A percentile compares a stretch with the other conserved stretches of the same genome.
Evolutionary conservation across 23 tunicate species (phyloP).

Genomic region (Styela clava): DNA sequence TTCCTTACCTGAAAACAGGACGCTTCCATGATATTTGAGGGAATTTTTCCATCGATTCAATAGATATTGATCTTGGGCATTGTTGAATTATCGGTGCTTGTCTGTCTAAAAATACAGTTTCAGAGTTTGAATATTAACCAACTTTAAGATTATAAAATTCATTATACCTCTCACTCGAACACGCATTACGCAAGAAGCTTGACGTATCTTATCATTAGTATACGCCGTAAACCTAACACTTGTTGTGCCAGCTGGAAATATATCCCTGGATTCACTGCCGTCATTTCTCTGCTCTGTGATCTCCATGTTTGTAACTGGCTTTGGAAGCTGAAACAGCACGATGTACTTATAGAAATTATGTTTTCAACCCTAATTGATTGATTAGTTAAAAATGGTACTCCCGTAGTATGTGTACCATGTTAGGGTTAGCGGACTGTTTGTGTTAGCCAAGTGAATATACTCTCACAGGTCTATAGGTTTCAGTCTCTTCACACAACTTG

Average conservation of each 20-base stretch:
- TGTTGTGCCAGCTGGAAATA: constrained; percentile 46
- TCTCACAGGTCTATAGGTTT: no score
- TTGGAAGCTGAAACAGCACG: not conserved
- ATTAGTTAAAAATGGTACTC: no score
- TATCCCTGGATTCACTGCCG: constrained; percentile 28
- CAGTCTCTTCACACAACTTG: no score
- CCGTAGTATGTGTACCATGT: no score
- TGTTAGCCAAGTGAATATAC: no score
- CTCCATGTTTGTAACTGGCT: constrained; percentile 41
- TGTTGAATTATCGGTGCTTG: constrained; percentile 32
- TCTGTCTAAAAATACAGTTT: constrained; percentile 12
- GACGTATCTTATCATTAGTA: constrained; percentile 13
- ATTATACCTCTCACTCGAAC: constrained; percentile 37
- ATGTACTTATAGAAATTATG: no score
- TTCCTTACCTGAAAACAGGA: constrained; percentile 36
- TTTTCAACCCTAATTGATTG: no score
- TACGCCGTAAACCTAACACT: constrained; percentile 30
- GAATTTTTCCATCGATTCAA: constrained; percentile 8
- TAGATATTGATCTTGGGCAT: constrained; percentile 27
- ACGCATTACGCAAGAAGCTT: constrained; percentile 34
- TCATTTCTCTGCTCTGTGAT: constrained; percentile 36
- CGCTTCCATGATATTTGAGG: constrained; percentile 28
- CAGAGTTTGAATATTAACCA: not conserved
- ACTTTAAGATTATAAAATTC: no score
- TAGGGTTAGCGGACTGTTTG: no score